Evolutionary conservation across 2,113 vertebrate genomes (phyloP), one percentile per base, ranked within the genome.

Genomic region (Siniperca chuatsi): DNA sequence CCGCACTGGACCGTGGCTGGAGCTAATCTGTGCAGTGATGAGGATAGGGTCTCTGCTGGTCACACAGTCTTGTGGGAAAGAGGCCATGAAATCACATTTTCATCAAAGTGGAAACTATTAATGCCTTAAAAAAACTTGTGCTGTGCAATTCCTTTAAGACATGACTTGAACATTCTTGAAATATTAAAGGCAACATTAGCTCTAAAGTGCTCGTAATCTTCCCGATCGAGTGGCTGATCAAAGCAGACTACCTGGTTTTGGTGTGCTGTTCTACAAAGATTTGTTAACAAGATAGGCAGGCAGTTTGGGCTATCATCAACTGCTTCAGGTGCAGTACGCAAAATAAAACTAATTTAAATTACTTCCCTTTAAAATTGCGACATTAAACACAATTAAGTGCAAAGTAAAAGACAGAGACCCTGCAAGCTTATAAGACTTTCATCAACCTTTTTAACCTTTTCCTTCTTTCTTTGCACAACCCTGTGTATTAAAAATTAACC

Each of bases 11-110:
- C 79, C 64, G 3, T 87, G 75, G 61, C 78, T 68, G 67, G n/a
- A 89, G 73, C 64, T 75, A 78, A 91, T 90, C 81, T 83, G 55
- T 73, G 73, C 77, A 35, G 64, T 21, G 25, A 60, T 60, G 62
- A 87, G 50, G 69, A 85, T 60, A 58, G 68, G 60, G 57, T 25
- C 13, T 4, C 58, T 75, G 60, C 79, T 80, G 82, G 72, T 75
- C 83, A 62, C 86, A 58, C 75, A 60, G 55, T 66, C 76, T 61
- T 65, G 66, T 2, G 37, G 81, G 84, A 87, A 84, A 54, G 61
- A 87, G 54, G 61, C 66, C 77, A 71, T 81, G 79, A 90, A 88
- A 87, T 92, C 79, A 64, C 65, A 82, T 83, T 91, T 86, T 87
- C 46, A 69, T 79, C 37, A 67, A 76, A 89, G 90, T 84, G 81